These are phyloP conservation scores for Chunga burmeisteri DNA, from an alignment of 2,113 vertebrate species.

Conservation along the genomic window DNA sequence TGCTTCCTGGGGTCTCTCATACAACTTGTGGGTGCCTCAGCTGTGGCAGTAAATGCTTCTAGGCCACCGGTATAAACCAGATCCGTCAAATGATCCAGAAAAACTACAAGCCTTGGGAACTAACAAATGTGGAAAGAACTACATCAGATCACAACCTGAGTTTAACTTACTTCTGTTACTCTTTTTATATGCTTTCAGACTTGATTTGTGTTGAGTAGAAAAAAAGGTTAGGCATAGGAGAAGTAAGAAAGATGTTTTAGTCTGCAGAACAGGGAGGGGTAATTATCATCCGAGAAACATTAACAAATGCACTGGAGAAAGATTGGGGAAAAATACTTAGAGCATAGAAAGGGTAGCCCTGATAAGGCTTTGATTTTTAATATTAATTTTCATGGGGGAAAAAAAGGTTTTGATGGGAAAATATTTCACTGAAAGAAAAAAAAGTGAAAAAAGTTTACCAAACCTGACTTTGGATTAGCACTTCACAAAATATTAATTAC, in stretches of 20 bases:
- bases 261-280: not conserved
- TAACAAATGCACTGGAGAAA: not conserved
- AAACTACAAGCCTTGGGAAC: not conserved
- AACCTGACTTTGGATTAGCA: not conserved
- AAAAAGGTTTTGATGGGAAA: not conserved
- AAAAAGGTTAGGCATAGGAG: not conserved
- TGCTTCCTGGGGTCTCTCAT: accelerated
- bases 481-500: not conserved
- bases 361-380: not conserved
- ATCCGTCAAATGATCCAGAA: not conserved
- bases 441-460: not conserved
- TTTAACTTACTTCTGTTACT: not conserved
- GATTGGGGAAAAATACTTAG: not conserved
- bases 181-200: not conserved
- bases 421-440: not conserved
- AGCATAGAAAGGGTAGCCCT: not conserved
- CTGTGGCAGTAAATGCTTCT: not conserved
- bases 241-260: not conserved
- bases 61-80: not conserved
- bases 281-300: not conserved
- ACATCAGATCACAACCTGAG: not conserved
- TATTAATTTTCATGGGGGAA: not conserved
- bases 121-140: not conserved
- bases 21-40: not conserved
- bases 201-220: not conserved